A percentile compares a stretch with the other conserved stretches of the same genome.
These are phyloP conservation scores for Cyanistes caeruleus DNA, from an alignment of 2,113 vertebrate species.

Conservation along the genomic window DNA sequence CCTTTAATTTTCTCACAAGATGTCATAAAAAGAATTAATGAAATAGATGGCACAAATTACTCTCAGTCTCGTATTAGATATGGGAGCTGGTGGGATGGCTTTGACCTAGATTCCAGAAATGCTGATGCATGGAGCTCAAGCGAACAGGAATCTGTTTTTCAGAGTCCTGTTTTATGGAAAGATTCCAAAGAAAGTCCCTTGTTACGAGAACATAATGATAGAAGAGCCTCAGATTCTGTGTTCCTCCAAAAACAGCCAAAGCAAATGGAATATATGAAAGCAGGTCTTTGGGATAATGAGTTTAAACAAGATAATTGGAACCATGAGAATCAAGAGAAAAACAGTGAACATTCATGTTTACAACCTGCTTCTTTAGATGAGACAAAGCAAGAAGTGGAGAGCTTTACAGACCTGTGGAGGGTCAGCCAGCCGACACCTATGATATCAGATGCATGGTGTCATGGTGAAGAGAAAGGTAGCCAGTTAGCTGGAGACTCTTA, in stretches of 20 bases:
- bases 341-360: neutral
- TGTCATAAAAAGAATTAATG: conserved; percentile 79
- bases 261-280: conserved; percentile 41
- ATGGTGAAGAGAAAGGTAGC: neutral
- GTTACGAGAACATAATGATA: conserved; percentile 40
- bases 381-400: conserved; percentile 60
- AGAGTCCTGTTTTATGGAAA: conserved; percentile 76
- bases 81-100: conserved; percentile 87
- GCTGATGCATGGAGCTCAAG: conserved; percentile 77
- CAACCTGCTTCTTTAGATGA: conserved; percentile 19
- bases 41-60: conserved; percentile 72
- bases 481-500: neutral
- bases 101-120: conserved; percentile 79
- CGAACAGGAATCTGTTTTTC: conserved; percentile 78
- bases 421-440: neutral
- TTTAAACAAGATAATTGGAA: conserved; percentile 38
- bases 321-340: neutral
- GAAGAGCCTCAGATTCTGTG: conserved; percentile 73
- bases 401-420: conserved; percentile 65
- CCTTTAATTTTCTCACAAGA: conserved; percentile 84
- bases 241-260: conserved; percentile 69
- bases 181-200: conserved; percentile 57
- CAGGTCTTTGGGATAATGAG: conserved; percentile 58
- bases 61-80: conserved; percentile 74
- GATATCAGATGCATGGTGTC: conserved; percentile 62